Conservation (phyloP, 2,797 vertebrate genomes). For the Tolypeutes matacus region DNA sequence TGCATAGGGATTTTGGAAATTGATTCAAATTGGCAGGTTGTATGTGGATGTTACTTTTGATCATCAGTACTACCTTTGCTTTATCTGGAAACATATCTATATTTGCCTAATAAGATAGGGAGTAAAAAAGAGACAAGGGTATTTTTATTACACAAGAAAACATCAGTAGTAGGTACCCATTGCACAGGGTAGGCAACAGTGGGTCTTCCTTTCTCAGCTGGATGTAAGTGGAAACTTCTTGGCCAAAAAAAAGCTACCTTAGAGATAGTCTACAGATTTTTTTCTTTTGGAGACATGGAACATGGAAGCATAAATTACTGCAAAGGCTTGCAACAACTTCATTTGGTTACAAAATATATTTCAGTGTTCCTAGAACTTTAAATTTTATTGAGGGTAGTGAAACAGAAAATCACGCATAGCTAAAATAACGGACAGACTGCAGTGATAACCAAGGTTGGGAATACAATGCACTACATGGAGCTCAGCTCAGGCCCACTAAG, state of each 20-base stretch:
- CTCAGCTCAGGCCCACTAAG: slow-evolving; percentile 39
- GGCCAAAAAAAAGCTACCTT: slow-evolving; percentile 25
- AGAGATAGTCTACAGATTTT: slow-evolving; percentile 13
- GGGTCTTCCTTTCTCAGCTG: slow-evolving; percentile 1
- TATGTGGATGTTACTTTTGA: slow-evolving; percentile 59
- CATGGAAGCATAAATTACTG: neutral
- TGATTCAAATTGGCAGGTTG: slow-evolving; percentile 33
- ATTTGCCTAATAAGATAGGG: slow-evolving; percentile 34
- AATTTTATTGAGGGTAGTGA: slow-evolving; percentile 58
- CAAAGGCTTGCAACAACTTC: neutral
- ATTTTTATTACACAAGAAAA: slow-evolving; percentile 45
- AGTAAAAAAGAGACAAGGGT: neutral
- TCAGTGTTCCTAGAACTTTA: slow-evolving; percentile 17
- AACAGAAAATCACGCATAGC: slow-evolving; percentile 56
- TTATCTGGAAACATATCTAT: slow-evolving; percentile 25
- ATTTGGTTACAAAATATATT: slow-evolving; percentile 48
- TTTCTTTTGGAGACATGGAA: neutral
- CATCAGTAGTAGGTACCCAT: neutral
- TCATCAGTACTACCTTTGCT: slow-evolving; percentile 4
- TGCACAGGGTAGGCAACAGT: neutral
- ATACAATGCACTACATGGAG: neutral
- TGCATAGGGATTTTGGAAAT: slow-evolving; percentile 29
- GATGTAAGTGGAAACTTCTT: slow-evolving; percentile 7
- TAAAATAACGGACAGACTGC: slow-evolving; percentile 52
- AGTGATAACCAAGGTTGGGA: slow-evolving; percentile 49